Percentiles rank a stretch among this genome's conserved stretches.
phyloP scores from a whole-genome alignment of 1,140 invertebrate genomes.

The Papilio machaon region DNA sequence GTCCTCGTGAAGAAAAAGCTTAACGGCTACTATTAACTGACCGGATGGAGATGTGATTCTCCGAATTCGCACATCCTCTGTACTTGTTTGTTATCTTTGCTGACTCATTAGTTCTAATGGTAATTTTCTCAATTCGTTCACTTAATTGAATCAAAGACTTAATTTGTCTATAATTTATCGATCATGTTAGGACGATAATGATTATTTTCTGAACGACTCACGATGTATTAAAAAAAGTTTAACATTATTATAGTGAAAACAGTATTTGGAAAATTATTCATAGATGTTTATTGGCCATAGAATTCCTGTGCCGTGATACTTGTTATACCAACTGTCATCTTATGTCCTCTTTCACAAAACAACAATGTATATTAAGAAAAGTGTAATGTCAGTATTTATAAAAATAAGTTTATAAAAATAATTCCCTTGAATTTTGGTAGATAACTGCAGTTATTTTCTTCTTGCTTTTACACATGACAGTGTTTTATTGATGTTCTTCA shows the following conservation, averaged over 20 bases:
- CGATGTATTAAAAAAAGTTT: too few species aligned
- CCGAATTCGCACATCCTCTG: background rate
- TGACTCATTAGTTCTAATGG: background rate
- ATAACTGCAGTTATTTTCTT: background rate
- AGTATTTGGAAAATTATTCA: too few species aligned
- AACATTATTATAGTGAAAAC: too few species aligned
- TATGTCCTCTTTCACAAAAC: too few species aligned
- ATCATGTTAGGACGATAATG: background rate
- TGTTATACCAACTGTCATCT: background rate
- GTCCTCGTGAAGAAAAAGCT: background rate
- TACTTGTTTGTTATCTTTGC: slow-evolving; percentile 8
- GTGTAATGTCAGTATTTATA: too few species aligned
- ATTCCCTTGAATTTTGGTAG: background rate
- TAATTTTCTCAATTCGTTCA: slow-evolving; percentile 6
- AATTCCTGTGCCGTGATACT: too few species aligned
- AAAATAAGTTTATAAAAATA: too few species aligned
- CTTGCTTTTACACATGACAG: background rate
- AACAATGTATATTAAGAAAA: background rate
- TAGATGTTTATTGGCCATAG: too few species aligned
- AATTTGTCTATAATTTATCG: background rate
- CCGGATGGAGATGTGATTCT: slow-evolving; percentile 8
- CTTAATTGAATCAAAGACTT: slow-evolving; percentile 17
- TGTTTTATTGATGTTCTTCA: background rate
- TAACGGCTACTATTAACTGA: background rate
- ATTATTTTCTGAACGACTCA: background rate